Conservation (phyloP, 2,113 vertebrate species). For the Cathartes aura region DNA sequence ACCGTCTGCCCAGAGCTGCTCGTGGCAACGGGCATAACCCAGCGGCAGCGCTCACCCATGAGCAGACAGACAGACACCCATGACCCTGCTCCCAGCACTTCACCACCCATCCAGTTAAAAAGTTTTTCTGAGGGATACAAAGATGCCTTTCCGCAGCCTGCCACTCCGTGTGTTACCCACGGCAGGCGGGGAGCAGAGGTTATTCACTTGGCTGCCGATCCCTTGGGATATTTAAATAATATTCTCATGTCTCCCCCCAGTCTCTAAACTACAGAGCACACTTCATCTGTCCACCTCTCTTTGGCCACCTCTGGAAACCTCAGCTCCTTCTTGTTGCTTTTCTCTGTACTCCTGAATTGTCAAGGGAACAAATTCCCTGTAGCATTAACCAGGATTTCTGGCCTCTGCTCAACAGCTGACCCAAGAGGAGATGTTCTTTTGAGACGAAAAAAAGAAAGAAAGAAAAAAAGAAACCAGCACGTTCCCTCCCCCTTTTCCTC, state of each 20-base stretch:
- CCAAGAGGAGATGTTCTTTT: neutral
- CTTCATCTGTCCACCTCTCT: neutral
- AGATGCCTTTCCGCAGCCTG: neutral
- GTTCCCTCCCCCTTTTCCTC: neutral
- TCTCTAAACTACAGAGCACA: neutral
- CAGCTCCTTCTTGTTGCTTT: neutral
- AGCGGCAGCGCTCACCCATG: neutral
- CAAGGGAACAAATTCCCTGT: neutral
- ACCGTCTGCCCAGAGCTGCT: neutral
- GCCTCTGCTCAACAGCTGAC: neutral
- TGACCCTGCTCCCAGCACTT: neutral
- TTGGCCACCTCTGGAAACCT: neutral
- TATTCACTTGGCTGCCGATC: neutral
- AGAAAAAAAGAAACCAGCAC: neutral
- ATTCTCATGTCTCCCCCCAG: neutral
- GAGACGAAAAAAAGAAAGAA: fast-evolving
- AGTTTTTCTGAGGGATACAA: neutral
- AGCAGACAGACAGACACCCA: neutral
- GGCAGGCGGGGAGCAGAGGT: neutral
- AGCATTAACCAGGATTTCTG: neutral
- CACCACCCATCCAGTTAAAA: neutral
- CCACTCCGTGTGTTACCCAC: neutral
- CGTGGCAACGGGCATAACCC: neutral
- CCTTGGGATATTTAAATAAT: neutral
- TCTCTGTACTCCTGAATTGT: neutral